Conservation (phyloP, 2,797 vertebrate species). For the Rhynchonycteris naso region DNA sequence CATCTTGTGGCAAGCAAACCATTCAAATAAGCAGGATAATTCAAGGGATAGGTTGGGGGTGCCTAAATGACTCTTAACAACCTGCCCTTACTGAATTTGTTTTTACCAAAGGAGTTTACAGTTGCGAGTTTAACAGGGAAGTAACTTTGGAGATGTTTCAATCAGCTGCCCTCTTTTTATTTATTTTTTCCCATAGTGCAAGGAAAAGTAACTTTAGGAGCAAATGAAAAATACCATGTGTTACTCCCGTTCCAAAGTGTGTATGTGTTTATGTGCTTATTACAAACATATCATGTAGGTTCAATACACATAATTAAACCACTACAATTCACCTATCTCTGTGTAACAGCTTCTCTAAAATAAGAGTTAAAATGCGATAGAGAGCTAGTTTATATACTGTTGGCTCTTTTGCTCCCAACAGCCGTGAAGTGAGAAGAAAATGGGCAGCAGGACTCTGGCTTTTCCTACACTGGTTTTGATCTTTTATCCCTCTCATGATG, state of each 20-base stretch:
- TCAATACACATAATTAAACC: background rate
- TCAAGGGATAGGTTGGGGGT: background rate
- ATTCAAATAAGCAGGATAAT: background rate
- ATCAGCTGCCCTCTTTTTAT: no score
- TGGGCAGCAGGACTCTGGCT: rapidly evolving
- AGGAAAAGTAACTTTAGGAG: background rate
- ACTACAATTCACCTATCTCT: background rate
- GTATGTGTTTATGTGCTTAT: no score
- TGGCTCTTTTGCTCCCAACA: background rate
- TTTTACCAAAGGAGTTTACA: background rate
- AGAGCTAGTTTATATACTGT: background rate
- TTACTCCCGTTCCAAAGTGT: background rate
- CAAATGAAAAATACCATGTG: background rate
- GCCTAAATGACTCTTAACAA: background rate
- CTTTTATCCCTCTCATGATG: background rate
- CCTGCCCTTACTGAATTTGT: background rate
- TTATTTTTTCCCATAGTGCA: background rate
- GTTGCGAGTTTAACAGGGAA: background rate
- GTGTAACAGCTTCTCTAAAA: background rate
- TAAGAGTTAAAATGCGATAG: background rate
- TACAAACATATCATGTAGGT: background rate
- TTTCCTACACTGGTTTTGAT: background rate
- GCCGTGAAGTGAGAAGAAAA: background rate
- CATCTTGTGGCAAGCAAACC: background rate
- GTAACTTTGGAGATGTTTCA: background rate